Base-by-base conservation (phyloP, 2,797 vertebrate genomes). In the Alauda arvensis region DNA sequence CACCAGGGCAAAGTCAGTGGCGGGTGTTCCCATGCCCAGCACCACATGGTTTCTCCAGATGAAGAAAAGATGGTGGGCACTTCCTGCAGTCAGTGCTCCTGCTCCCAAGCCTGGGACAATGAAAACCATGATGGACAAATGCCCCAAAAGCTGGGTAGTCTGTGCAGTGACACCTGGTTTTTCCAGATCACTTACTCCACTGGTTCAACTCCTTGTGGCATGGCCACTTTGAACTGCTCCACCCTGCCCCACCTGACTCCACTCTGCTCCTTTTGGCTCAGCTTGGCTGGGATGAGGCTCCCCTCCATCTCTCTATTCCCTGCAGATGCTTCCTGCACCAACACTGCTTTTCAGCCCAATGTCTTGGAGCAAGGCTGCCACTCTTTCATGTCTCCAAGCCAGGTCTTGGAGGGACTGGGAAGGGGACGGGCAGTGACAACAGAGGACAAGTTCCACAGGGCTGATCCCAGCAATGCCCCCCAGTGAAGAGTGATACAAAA, bases 311-410 rank as follows among this genome's bases (percentile, higher is more conserved):
- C 21, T 49, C 21, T 56, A 34, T 6, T 49, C 26, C 17, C 34
- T 0, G 0, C 9, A 42, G 34, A 18, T 42, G 6, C 18, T 21
- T 63, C 59, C 43, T 56, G 34, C 51, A 42, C 59, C 0, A 0
- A 9, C 0, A 1, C 43, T 65, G 21, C 26, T 56, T 37, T 72
- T 18, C 43, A 43, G 51, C 60, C 18, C 51, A 12, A 5, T 5
- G 9, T 42, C 43, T 21, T 37, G 18, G 51, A 72, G 60, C 9
- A n/a, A 49, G 14, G 31, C 43, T 42, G 34, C 14, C 21, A 18
- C 18, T 49, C 62, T 26, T 31, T 26, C 60, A 68, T 8, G 0
- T 34, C 31, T 31, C n/a, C 26, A 42, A 34, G 51, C 12, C 8
- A 1, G 18, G 34, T 31, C 25, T 42, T 63, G 18, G 18, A 56